Base-by-base conservation (phyloP, 2,113 vertebrate genomes). In the Cebus imitator region DNA sequence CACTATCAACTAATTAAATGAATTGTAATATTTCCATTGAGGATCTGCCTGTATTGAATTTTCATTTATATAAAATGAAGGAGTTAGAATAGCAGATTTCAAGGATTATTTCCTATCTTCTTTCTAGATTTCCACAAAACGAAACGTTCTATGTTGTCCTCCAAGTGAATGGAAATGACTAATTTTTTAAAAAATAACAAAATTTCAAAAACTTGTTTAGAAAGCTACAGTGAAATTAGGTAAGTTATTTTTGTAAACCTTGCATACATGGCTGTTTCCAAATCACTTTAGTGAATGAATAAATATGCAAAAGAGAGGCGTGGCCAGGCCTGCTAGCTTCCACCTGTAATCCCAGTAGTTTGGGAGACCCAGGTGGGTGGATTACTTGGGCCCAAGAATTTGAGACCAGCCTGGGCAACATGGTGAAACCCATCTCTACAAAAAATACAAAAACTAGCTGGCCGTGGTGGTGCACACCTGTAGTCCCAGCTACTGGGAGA, bases 191-290 rank as follows among this genome's bases (percentile, higher is more conserved):
- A 64, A 64, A 64, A 87, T 14, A 90, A 1, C 37, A 10, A 84
- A 68, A 14, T 87, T 88, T 92, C 40, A 89, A 96, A 95, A 95
- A 96, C 11, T 72, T 92, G 16, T 82, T 86, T 92, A 92, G 43
- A 86, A 95, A 21, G n/a, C 32, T 52, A 87, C 57, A 90, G 66
- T 40, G 94, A 87, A 89, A 86, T 64, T 88, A 87, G 57, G 32
- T 32, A 82, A 87, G 8, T 82, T 57, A 88, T 88, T 84, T 93
- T 91, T 66, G 84, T 85, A 85, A 94, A 75, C 30, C 18, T 37
- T 95, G 40, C 78, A 23, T 30, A 61, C 50, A 52, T 81, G n/a
- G 89, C 40, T 86, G 6, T 61, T 78, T 92, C 58, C 55, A 85
- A 85, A 75, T 87, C 18, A 95, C 57, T 68, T 86, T 50, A 94